Conservation (phyloP, 2,888 invertebrate species). For the Aromia moschata region DNA sequence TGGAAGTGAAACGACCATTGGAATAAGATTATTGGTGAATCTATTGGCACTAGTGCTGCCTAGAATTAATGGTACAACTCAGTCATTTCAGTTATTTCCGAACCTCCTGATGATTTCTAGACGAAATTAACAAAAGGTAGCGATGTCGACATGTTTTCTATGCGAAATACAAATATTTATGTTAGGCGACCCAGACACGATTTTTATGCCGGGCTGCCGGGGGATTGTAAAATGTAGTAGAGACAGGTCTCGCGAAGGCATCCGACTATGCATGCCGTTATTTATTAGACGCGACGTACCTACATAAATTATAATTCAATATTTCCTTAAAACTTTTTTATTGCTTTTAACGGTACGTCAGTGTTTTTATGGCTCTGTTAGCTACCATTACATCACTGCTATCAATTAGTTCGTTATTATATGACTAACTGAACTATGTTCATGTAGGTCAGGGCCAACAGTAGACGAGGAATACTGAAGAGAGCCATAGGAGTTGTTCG, state of each 20-base stretch:
- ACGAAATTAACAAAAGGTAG: slow-evolving; percentile 26
- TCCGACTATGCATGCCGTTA: not conserved
- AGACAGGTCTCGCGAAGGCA: not conserved
- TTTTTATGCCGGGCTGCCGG: too few relatives aligned
- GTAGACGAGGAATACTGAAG: not conserved
- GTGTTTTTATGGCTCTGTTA: slow-evolving; percentile 1
- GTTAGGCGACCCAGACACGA: slow-evolving; percentile 28
- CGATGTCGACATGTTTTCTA: slow-evolving; percentile 20
- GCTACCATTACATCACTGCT: not conserved
- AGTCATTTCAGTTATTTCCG: not conserved
- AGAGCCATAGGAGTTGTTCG: too few relatives aligned
- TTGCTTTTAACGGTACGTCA: not conserved
- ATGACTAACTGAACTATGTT: not conserved
- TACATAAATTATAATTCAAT: not conserved
- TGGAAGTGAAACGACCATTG: too few relatives aligned
- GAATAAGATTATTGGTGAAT: too few relatives aligned
- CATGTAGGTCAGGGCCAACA: not conserved
- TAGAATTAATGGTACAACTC: too few relatives aligned
- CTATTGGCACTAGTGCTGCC: too few relatives aligned
- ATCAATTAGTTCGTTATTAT: not conserved
- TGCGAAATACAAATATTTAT: slow-evolving; percentile 29
- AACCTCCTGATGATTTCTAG: slow-evolving; percentile 10
- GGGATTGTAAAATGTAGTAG: slow-evolving; percentile 9
- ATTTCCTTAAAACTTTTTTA: slow-evolving; percentile 1
- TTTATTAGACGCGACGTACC: not conserved